Evolutionary conservation across 2,113 vertebrate genomes (phyloP), one percentile per base, ranked within the genome.

Genomic region (Setophaga petechia): DNA sequence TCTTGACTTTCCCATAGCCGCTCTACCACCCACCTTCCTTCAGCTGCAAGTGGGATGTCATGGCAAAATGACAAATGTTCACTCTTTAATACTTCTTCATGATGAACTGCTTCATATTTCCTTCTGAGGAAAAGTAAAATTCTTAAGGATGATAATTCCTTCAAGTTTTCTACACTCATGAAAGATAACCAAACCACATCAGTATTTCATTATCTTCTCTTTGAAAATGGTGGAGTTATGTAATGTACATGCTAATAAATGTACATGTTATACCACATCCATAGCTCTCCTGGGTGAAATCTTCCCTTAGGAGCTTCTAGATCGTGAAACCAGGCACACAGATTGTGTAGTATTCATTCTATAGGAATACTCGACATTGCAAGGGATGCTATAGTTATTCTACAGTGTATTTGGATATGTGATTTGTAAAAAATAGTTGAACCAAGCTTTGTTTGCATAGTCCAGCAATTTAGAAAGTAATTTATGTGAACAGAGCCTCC

Each of bases 11-110:
- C 55, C 57, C 68, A 43, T 65, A 78, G 72, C 46, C 2, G 0
- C 87, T 89, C 74, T 77, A 46, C 82, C 84, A 57, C 91, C 95
- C 83, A 95, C 90, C 11, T 86, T 88, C 82, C 85, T 95, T 87
- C 81, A 8, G 59, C 67, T 94, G 0, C 31, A 84, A 87, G 73
- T 94, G 90, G 86, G 69, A 86, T 89, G 84, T 79, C 79, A 77
- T 75, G 75, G 94, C 74, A 95, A 87, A 95, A 77, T 83, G 91
- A 92, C 85, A 95, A 59, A 84, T 4, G 13, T 80, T 89, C 72
- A 15, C 55, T 67, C 18, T 83, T 92, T 80, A 87, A 89, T 82
- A 63, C 39, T 93, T 69, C 27, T 66, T 94, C 73, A 75, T 54
- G 37, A 85, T 1, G 10, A 94, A 67, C 55, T 91, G 61, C 65